A percentile compares a stretch with the other conserved stretches of the same genome.
phyloP scores from a whole-genome alignment of 2,113 vertebrate species.

The Psophia crepitans region DNA sequence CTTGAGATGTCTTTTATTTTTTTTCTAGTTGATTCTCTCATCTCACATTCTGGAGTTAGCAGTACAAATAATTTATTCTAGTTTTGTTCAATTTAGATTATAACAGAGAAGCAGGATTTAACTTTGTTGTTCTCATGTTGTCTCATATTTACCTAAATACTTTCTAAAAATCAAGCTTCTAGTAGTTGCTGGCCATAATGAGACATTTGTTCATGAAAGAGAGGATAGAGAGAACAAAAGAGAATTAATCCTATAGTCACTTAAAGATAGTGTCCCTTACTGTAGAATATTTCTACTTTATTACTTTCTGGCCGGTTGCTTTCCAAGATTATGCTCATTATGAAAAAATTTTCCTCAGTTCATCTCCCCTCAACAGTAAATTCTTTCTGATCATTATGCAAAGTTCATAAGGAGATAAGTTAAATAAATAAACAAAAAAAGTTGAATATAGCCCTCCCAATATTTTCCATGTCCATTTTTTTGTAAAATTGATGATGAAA shows the following conservation, averaged over 20 bases:
- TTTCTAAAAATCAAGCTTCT: neutral
- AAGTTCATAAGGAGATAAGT: neutral
- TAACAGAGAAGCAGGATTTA: neutral
- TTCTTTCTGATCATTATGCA: neutral
- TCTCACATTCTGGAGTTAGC: rapidly evolving
- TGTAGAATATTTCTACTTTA: neutral
- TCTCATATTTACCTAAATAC: neutral
- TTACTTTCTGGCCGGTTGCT: neutral
- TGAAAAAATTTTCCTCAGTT: neutral
- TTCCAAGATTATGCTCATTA: neutral
- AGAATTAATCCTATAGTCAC: neutral
- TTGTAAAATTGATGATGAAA: neutral
- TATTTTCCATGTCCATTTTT: neutral
- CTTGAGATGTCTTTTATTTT: neutral
- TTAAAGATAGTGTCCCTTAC: neutral
- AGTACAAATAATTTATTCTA: neutral
- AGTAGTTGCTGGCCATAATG: neutral
- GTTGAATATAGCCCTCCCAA: neutral
- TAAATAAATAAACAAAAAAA: neutral
- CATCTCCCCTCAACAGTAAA: neutral
- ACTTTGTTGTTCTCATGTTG: neutral
- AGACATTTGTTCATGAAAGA: neutral
- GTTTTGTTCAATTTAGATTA: neutral
- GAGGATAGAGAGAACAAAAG: neutral
- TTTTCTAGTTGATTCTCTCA: neutral